Evolutionary conservation across 1,140 invertebrate genomes (phyloP).

Genomic region (Calycopis cecrops): DNA sequence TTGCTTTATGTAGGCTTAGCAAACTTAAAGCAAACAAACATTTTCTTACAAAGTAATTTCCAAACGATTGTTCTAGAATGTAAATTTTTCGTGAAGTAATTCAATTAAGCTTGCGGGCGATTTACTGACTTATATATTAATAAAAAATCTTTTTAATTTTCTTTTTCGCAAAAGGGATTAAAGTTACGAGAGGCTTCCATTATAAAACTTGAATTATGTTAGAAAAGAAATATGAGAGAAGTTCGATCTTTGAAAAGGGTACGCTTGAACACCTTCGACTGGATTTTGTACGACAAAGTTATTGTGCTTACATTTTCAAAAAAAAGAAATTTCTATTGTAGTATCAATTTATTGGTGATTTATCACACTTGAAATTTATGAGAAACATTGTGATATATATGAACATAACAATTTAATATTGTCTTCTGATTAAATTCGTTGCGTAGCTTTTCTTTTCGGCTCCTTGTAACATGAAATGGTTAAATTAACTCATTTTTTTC

Average conservation of each 20-base stretch:
- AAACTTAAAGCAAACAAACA: background rate
- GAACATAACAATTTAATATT: too few relatives aligned
- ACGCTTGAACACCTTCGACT: constrained; percentile 42
- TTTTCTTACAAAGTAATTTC: background rate
- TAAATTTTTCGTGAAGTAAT: background rate
- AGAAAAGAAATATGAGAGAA: constrained; percentile 63
- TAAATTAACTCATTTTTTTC: too few relatives aligned
- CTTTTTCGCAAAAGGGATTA: constrained; percentile 52
- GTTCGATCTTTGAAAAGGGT: constrained; percentile 57
- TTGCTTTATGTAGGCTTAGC: too few relatives aligned
- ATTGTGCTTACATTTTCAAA: constrained; percentile 15
- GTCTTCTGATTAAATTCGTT: too few relatives aligned
- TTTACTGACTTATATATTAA: background rate
- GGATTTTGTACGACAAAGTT: constrained; percentile 21
- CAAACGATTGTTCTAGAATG: too few relatives aligned
- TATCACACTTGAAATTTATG: background rate
- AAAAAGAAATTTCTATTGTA: background rate
- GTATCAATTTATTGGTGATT: background rate
- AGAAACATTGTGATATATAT: too few relatives aligned
- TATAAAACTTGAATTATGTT: constrained; percentile 60
- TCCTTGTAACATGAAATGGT: too few relatives aligned
- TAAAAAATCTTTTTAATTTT: constrained; percentile 37
- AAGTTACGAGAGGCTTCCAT: constrained; percentile 62
- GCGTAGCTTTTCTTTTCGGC: too few relatives aligned
- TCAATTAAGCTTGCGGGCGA: background rate